phyloP scores from a whole-genome alignment of 2,113 vertebrate species.

The Paralichthys olivaceus region DNA sequence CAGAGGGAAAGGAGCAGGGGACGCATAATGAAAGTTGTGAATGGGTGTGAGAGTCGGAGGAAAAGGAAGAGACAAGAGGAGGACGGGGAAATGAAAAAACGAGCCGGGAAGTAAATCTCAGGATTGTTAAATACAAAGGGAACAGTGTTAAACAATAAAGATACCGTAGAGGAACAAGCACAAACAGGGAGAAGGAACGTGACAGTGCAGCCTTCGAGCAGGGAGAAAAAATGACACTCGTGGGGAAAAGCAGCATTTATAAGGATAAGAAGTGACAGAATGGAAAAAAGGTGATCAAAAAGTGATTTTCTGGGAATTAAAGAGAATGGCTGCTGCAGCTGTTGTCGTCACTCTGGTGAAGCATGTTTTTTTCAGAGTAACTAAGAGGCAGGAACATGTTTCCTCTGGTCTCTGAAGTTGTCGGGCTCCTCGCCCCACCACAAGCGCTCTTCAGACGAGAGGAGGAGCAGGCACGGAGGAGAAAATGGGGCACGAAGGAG shows the following conservation, averaged over 20 bases:
- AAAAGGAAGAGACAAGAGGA: neutral
- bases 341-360: slow-evolving; percentile 39
- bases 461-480: slow-evolving; percentile 53
- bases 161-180: slow-evolving; percentile 9
- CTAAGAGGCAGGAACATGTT: slow-evolving; percentile 41
- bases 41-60: slow-evolving; percentile 3
- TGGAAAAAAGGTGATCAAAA: slow-evolving; percentile 23
- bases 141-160: slow-evolving; percentile 21
- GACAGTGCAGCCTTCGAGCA: slow-evolving; percentile 22
- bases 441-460: slow-evolving; percentile 61
- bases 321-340: slow-evolving; percentile 32
- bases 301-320: slow-evolving; percentile 45
- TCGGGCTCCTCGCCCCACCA: slow-evolving; percentile 45
- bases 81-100: slow-evolving; percentile 7
- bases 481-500: slow-evolving; percentile 68
- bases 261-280: slow-evolving; percentile 29
- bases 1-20: neutral
- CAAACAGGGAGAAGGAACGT: slow-evolving; percentile 31
- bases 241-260: slow-evolving; percentile 37
- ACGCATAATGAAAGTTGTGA: slow-evolving; percentile 14
- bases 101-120: slow-evolving; percentile 2
- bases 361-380: slow-evolving; percentile 8
- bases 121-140: slow-evolving; percentile 19
- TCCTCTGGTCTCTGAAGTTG: slow-evolving; percentile 58
- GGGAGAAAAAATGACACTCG: slow-evolving; percentile 26